Base-by-base conservation (phyloP, 2,888 invertebrate species). In the Chrysotoxum bicinctum region DNA sequence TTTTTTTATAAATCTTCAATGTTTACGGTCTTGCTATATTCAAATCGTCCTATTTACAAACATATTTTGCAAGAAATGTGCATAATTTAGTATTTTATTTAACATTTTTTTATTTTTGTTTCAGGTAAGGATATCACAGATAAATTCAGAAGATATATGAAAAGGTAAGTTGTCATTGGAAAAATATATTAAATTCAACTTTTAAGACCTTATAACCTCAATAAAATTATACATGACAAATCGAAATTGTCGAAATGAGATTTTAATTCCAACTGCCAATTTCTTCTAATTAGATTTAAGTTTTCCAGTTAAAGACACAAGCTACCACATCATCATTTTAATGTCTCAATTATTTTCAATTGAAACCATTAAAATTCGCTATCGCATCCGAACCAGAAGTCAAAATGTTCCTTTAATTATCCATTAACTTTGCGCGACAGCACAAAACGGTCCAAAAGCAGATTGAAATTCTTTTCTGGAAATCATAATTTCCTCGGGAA, bases 401-500 rank as follows among this genome's bases (percentile, higher is more conserved):
- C 70, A 54, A 58, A 50, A 23, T 14, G 14, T 50, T 35, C 21
- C 69, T 35, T 52, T 45, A 80, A 75, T 81, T 70, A 62, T 56
- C 69, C 75, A 76, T 64, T 81, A 70, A 56, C 37, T 54, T 40
- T 62, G 43, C n/a, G 35, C 26, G 66, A 60, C 37, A 68, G 37
- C 72, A 54, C 30, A 30, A 21, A 56, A 77, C 12, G 64, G 32
- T 12, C 23, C 26, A 21, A 70, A 60, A 81, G 60, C 82, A 73
- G 73, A 78, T 69, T 66, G 73, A 69, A 77, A 74, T 56, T 64
- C 19, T 48, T 75, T 56, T 26, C 23, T 21, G 32, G 26, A 69
- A 83, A 58, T 83, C 78, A 83, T 78, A 74, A 68, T 37, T 62
- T 74, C 50, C 45, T 45, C 48, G 10, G 30, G 19, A 70, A 35